Evolutionary conservation across 2,888 invertebrate species (phyloP).

Genomic region (Mechanitis mazaeus): DNA sequence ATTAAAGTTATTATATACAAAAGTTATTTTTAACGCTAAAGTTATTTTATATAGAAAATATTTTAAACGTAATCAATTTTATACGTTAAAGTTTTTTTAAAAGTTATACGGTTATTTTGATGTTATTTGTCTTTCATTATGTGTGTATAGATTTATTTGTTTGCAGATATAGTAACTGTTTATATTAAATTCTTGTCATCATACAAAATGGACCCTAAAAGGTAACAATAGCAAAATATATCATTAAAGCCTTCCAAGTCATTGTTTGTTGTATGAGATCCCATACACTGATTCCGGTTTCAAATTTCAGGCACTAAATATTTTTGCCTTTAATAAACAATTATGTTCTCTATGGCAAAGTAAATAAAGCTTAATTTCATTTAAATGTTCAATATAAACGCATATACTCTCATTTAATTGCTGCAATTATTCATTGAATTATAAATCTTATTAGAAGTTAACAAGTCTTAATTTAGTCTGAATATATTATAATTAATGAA

Average conservation of each 20-base stretch:
- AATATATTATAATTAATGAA: not conserved
- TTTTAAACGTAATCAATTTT: too few species aligned
- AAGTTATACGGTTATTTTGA: too few species aligned
- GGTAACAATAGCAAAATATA: not conserved
- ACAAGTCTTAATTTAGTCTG: not conserved
- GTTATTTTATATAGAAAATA: too few species aligned
- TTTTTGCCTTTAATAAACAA: not conserved
- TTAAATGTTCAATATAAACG: not conserved
- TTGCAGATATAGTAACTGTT: too few species aligned
- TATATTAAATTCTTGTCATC: too few species aligned
- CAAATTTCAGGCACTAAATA: not conserved
- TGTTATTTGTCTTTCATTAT: too few species aligned
- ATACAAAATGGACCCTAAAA: not conserved
- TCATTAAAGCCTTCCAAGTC: slow-evolving; percentile 1
- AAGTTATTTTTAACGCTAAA: too few species aligned
- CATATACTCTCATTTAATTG: not conserved
- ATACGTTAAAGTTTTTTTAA: too few species aligned
- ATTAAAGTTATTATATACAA: too few species aligned
- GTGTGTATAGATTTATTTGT: too few species aligned
- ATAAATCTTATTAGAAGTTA: not conserved
- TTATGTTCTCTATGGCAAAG: not conserved
- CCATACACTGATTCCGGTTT: slow-evolving; percentile 5
- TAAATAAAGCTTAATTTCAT: not conserved
- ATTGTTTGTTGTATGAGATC: slow-evolving; percentile 3
- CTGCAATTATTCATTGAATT: not conserved